Percentiles rank a stretch among this genome's conserved stretches.
Evolutionary conservation across 2,888 invertebrate species (phyloP).

Genomic region (Doris montereyensis): DNA sequence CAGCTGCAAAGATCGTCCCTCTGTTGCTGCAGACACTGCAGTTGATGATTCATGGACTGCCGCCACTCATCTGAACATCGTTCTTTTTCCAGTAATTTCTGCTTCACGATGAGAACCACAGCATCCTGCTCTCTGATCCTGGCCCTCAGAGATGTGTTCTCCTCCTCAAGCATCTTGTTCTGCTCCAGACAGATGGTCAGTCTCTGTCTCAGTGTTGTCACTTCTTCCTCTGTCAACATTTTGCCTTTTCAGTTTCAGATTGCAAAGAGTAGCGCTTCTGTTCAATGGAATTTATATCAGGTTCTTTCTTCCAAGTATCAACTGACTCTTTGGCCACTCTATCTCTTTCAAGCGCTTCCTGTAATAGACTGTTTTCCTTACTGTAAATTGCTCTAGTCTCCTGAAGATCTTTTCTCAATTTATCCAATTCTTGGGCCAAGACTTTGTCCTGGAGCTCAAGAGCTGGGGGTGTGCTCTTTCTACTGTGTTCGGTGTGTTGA

Average conservation of each 20-base stretch:
- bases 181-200: slow-evolving; percentile 56
- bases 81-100: slow-evolving; percentile 47
- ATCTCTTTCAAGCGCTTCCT: slow-evolving; percentile 59
- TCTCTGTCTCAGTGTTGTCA: slow-evolving; percentile 51
- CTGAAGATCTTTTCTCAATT: slow-evolving; percentile 54
- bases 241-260: too few relatives aligned
- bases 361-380: slow-evolving; percentile 59
- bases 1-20: slow-evolving; percentile 59
- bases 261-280: too few relatives aligned
- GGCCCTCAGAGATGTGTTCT: slow-evolving; percentile 56
- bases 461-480: slow-evolving; percentile 23
- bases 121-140: slow-evolving; percentile 62
- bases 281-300: too few relatives aligned
- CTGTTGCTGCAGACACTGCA: slow-evolving; percentile 60
- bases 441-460: slow-evolving; percentile 57
- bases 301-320: not conserved
- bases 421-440: slow-evolving; percentile 59
- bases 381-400: slow-evolving; percentile 61
- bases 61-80: slow-evolving; percentile 49
- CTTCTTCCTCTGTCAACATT: slow-evolving; percentile 32
- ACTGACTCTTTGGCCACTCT: slow-evolving; percentile 42
- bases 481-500: not conserved
- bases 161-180: slow-evolving; percentile 55
- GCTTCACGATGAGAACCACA: slow-evolving; percentile 55
- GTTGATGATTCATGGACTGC: slow-evolving; percentile 57